These are phyloP conservation scores for Philonicus albiceps DNA, from an alignment of 2,888 invertebrate genomes.

Conservation along the genomic window DNA sequence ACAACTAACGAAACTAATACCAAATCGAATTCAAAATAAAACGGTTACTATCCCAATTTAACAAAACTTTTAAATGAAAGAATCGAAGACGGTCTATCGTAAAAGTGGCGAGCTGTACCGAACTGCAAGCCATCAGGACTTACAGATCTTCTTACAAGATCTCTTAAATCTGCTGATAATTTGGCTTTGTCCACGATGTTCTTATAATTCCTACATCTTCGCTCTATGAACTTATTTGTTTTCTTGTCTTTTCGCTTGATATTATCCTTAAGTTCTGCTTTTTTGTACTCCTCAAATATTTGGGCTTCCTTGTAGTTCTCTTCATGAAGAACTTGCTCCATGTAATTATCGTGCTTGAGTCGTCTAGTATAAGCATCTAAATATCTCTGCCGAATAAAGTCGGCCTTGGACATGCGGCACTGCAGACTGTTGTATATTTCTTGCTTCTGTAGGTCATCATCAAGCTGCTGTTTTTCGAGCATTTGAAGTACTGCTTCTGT, in stretches of 20 bases:
- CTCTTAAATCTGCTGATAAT: constrained; percentile 60
- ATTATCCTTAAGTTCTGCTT: constrained; percentile 55
- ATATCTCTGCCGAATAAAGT: constrained; percentile 55
- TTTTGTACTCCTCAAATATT: constrained; percentile 55
- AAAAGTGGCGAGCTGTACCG: neutral
- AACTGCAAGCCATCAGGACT: constrained; percentile 56
- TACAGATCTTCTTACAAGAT: constrained; percentile 60
- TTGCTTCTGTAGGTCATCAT: constrained; percentile 57
- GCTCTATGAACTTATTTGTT: constrained; percentile 57
- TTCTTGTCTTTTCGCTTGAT: constrained; percentile 58
- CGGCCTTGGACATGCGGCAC: constrained; percentile 59
- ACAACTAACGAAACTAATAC: neutral
- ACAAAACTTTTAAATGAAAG: constrained; percentile 8
- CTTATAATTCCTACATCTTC: constrained; percentile 55
- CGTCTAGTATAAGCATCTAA: constrained; percentile 58
- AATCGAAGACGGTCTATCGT: constrained; percentile 22
- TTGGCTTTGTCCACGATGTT: constrained; percentile 59
- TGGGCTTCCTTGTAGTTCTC: constrained; percentile 60
- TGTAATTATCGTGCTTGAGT: constrained; percentile 59
- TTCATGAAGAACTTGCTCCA: constrained; percentile 60
- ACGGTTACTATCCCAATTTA: neutral
- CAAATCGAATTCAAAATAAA: neutral
- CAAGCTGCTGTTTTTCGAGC: constrained; percentile 59
- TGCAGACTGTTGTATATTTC: constrained; percentile 57
- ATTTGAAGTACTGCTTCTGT: constrained; percentile 57